A percentile compares a stretch with the other conserved stretches of the same genome.
These are phyloP conservation scores for Napeogenes inachia DNA, from an alignment of 2,888 invertebrate species.

Conservation along the genomic window DNA sequence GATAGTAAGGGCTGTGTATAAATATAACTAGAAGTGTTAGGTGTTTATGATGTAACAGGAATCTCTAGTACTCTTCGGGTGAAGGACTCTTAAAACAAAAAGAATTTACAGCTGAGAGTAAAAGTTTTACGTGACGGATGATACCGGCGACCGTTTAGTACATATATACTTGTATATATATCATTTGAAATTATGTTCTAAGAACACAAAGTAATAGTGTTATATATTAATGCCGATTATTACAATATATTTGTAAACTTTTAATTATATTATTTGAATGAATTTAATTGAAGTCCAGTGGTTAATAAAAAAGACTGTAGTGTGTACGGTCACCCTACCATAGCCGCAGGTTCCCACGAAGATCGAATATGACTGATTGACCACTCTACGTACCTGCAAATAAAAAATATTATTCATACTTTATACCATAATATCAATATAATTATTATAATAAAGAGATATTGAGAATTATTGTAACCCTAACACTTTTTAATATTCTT, in stretches of 20 bases:
- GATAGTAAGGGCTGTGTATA: too few species aligned
- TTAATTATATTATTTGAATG: too few species aligned
- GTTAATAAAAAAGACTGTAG: not conserved
- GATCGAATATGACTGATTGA: constrained; percentile 29
- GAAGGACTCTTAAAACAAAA: not conserved
- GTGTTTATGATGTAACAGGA: constrained; percentile 1
- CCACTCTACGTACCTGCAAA: constrained; percentile 40
- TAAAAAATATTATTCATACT: constrained; percentile 24
- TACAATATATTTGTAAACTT: too few species aligned
- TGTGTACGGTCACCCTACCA: constrained; percentile 9
- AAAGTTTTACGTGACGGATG: too few species aligned
- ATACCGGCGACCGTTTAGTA: too few species aligned
- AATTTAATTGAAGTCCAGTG: too few species aligned
- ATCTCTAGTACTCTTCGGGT: constrained; percentile 1
- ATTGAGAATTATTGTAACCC: constrained; percentile 5
- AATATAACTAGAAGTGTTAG: not conserved
- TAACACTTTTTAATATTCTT: too few species aligned
- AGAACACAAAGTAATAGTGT: too few species aligned
- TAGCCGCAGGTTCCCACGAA: constrained; percentile 42
- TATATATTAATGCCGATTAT: too few species aligned
- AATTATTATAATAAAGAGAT: not conserved
- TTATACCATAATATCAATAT: constrained; percentile 14
- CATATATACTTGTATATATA: too few species aligned
- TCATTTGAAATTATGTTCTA: too few species aligned
- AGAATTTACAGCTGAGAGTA: not conserved